Conservation (phyloP, 2,797 vertebrate species). For the Brotula barbata region DNA sequence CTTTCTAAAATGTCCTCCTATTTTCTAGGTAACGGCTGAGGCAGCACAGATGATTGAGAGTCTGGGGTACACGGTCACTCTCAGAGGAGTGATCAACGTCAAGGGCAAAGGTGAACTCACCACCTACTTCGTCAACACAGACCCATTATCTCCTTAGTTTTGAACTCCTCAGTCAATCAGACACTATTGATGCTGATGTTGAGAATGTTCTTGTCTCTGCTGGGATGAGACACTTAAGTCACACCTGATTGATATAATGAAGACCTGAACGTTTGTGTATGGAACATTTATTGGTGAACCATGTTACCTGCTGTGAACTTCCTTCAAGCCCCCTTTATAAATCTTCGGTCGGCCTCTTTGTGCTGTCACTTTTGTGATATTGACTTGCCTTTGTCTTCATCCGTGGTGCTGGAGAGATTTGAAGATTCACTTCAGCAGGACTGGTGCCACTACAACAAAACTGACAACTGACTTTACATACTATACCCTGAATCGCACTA, state of each 20-base stretch:
- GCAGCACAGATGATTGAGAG: slow-evolving; percentile 79
- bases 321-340: background rate
- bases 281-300: background rate
- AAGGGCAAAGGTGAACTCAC: slow-evolving; percentile 91
- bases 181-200: slow-evolving; percentile 7
- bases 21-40: slow-evolving; percentile 86
- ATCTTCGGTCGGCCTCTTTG: slow-evolving; percentile 9
- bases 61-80: slow-evolving; percentile 81
- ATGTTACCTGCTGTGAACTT: background rate
- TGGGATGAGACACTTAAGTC: slow-evolving; percentile 52
- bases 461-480: no score
- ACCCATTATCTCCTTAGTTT: slow-evolving; percentile 57
- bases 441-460: background rate
- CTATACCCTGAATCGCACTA: no score
- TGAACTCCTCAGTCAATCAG: slow-evolving; percentile 8
- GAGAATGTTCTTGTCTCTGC: slow-evolving; percentile 23
- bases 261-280: no score
- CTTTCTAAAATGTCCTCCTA: background rate
- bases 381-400: no score
- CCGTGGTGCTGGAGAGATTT: no score
- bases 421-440: no score
- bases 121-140: slow-evolving; percentile 86
- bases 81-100: slow-evolving; percentile 84
- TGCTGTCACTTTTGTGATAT: slow-evolving; percentile 17
- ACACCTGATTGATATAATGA: no score